Evolutionary conservation across 2,888 invertebrate species (phyloP).

Genomic region (Seladonia tumulorum): DNA sequence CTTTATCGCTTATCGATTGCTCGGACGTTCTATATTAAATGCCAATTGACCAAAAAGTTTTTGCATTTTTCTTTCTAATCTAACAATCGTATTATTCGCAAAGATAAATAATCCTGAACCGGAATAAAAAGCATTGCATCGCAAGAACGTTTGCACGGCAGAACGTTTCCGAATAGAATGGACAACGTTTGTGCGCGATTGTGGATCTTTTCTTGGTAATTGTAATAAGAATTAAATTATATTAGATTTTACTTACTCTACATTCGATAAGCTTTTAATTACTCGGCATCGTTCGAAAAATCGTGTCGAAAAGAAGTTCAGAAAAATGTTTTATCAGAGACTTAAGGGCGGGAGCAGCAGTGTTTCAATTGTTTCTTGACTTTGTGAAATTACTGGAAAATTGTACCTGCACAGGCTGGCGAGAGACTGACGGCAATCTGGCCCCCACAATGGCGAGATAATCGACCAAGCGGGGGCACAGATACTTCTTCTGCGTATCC

Average conservation of each 20-base stretch:
- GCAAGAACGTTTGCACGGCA: too few relatives aligned
- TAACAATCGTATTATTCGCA: too few relatives aligned
- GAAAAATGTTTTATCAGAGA: not conserved
- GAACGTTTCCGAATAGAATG: too few relatives aligned
- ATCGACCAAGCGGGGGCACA: slow-evolving; percentile 96
- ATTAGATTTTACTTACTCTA: too few relatives aligned
- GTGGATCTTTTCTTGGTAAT: too few relatives aligned
- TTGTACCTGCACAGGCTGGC: slow-evolving; percentile 91
- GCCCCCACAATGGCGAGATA: slow-evolving; percentile 99
- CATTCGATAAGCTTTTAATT: too few relatives aligned
- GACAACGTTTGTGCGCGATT: too few relatives aligned
- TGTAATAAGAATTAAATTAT: too few relatives aligned
- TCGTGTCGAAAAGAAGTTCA: not conserved
- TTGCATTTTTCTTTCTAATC: too few relatives aligned
- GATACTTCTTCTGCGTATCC: slow-evolving; percentile 91
- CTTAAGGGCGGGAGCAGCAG: not conserved
- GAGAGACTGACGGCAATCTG: slow-evolving; percentile 89
- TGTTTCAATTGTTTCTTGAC: not conserved
- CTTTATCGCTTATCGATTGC: not conserved
- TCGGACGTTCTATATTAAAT: not conserved
- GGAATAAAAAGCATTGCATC: too few relatives aligned
- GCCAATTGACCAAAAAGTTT: too few relatives aligned
- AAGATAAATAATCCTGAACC: too few relatives aligned
- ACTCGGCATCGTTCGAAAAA: not conserved
- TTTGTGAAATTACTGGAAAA: not conserved